phyloP scores from a whole-genome alignment of 2,888 invertebrate species.

The Lottia scabra region DNA sequence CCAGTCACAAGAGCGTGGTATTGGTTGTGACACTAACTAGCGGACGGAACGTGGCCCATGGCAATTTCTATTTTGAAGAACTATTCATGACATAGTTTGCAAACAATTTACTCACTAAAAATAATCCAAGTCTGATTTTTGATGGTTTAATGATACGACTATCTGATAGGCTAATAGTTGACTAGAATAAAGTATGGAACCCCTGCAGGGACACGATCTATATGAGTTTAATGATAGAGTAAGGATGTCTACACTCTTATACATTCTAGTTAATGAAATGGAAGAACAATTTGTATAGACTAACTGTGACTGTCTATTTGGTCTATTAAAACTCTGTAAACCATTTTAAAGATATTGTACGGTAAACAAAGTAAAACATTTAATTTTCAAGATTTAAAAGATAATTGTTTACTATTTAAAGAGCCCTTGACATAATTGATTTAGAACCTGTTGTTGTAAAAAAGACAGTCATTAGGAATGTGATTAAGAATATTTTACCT shows the following conservation, averaged over 20 bases:
- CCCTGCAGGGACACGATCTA: background rate
- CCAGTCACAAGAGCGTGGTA: background rate
- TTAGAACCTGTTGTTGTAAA: too few relatives aligned
- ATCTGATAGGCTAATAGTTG: slow-evolving; percentile 1
- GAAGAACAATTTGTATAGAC: background rate
- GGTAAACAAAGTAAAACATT: too few relatives aligned
- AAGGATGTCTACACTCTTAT: background rate
- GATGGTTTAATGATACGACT: slow-evolving; percentile 3
- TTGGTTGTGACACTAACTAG: slow-evolving; percentile 4
- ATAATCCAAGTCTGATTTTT: background rate
- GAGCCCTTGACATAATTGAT: too few relatives aligned
- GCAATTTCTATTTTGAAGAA: slow-evolving; percentile 7
- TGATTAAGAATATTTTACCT: too few relatives aligned
- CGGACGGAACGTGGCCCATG: slow-evolving; percentile 2
- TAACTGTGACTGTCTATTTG: background rate
- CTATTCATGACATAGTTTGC: slow-evolving; percentile 7
- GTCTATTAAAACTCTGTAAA: background rate
- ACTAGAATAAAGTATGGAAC: background rate
- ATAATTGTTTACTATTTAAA: too few relatives aligned
- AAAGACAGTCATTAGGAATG: too few relatives aligned
- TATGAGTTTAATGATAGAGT: background rate
- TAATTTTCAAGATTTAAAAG: too few relatives aligned
- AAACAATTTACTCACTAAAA: slow-evolving; percentile 6
- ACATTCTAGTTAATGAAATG: background rate
- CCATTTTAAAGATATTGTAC: too few relatives aligned